Evolutionary conservation across 2,797 vertebrate species (phyloP).

Genomic region (Catharus ustulatus): DNA sequence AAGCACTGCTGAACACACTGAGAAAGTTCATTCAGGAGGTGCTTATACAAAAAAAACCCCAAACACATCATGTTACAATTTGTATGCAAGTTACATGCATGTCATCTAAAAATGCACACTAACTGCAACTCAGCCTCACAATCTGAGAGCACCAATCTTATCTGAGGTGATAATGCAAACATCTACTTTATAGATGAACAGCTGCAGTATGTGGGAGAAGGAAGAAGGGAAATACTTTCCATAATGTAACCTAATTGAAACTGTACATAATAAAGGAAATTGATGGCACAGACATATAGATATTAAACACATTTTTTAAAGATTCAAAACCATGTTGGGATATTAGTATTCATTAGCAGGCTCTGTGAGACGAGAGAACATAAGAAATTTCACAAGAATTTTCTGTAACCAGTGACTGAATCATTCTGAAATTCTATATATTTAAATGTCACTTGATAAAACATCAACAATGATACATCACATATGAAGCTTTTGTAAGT

Average conservation of each 20-base stretch:
- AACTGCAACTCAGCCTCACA: conserved; percentile 38
- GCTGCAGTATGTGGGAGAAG: neutral
- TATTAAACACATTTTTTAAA: conserved; percentile 43
- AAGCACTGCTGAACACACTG: conserved; percentile 17
- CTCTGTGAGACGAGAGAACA: neutral
- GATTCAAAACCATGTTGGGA: conserved; percentile 32
- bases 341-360: neutral
- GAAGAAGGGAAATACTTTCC: conserved; percentile 28
- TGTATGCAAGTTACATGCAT: conserved; percentile 30
- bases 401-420: neutral
- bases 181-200: conserved; percentile 59
- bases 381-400: neutral
- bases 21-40: conserved; percentile 56
- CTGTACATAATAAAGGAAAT: conserved; percentile 54
- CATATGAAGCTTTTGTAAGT: neutral
- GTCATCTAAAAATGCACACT: conserved; percentile 31
- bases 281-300: conserved; percentile 36
- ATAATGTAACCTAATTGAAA: conserved; percentile 71
- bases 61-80: neutral
- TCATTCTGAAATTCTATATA: neutral
- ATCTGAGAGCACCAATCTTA: conserved; percentile 47
- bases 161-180: conserved; percentile 56
- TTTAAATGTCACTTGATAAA: neutral
- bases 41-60: neutral
- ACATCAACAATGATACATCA: neutral